A percentile compares a stretch with the other conserved stretches of the same genome.
phyloP scores from a whole-genome alignment of 2,113 vertebrate genomes.

The Anhinga anhinga region DNA sequence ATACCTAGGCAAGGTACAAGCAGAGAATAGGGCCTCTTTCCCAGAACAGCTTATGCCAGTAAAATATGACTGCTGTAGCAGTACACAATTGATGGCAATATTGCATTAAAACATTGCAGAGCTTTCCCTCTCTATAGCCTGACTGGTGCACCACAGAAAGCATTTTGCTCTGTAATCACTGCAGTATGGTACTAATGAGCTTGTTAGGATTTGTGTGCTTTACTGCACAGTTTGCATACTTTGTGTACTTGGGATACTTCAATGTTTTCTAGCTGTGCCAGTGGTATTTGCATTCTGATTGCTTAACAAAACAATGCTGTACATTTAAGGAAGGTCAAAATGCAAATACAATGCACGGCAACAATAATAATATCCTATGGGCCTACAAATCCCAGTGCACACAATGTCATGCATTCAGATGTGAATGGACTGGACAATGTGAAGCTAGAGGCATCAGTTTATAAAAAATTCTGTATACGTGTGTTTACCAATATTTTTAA shows the following conservation, averaged over 20 bases:
- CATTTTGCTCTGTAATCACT: constrained; percentile 44
- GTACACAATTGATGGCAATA: neutral
- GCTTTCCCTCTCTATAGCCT: neutral
- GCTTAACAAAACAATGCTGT: constrained; percentile 30
- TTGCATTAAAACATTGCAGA: neutral
- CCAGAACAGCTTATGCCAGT: neutral
- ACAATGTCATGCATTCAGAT: neutral
- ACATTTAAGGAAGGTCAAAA: neutral
- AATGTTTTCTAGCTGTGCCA: constrained; percentile 21
- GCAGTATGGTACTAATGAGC: constrained; percentile 43
- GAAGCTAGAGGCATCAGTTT: neutral
- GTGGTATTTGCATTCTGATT: constrained; percentile 34
- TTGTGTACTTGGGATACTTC: constrained; percentile 19
- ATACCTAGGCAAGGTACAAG: neutral
- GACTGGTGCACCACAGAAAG: neutral
- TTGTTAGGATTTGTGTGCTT: constrained; percentile 58
- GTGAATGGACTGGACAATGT: neutral
- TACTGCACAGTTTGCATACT: constrained; percentile 39
- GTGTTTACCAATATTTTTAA: neutral
- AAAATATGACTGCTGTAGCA: neutral
- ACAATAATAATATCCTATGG: neutral
- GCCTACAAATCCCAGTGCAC: neutral
- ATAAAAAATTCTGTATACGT: neutral
- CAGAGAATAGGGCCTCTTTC: neutral
- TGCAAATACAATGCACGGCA: neutral